Evolutionary conservation across 2,113 vertebrate species (phyloP).

Genomic region (Indri indri): DNA sequence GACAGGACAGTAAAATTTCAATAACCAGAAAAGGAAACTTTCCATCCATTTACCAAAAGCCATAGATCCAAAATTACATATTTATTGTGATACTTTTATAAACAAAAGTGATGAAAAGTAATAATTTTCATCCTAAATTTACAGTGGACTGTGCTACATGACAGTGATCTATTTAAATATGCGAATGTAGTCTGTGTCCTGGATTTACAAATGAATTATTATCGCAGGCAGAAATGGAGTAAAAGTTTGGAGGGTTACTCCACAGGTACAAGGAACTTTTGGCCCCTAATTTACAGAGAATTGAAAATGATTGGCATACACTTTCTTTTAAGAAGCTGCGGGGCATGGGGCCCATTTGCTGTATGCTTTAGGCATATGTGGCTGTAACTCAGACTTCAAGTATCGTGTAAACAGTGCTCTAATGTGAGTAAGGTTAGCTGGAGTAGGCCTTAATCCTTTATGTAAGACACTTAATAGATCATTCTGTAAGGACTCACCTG

Average conservation of each 20-base stretch:
- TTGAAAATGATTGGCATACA: neutral
- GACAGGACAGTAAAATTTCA: constrained; percentile 4
- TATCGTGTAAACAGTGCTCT: neutral
- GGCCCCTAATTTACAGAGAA: neutral
- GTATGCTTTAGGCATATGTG: neutral
- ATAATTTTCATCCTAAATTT: constrained; percentile 16
- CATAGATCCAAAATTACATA: neutral
- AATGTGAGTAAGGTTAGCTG: neutral
- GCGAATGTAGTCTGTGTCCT: neutral
- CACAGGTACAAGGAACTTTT: neutral
- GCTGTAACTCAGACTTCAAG: neutral
- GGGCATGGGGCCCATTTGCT: neutral
- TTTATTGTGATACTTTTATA: constrained; percentile 16
- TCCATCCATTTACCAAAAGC: neutral
- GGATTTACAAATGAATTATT: neutral
- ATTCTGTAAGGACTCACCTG: neutral
- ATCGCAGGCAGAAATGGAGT: neutral
- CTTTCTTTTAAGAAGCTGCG: neutral
- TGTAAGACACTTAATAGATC: neutral
- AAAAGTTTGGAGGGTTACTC: neutral
- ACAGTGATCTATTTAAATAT: neutral
- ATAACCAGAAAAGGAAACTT: constrained; percentile 1
- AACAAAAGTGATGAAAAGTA: neutral
- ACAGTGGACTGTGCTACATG: neutral
- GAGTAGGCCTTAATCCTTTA: neutral